Base-by-base conservation (phyloP, 2,797 vertebrate species). In the Ceryle rudis region DNA sequence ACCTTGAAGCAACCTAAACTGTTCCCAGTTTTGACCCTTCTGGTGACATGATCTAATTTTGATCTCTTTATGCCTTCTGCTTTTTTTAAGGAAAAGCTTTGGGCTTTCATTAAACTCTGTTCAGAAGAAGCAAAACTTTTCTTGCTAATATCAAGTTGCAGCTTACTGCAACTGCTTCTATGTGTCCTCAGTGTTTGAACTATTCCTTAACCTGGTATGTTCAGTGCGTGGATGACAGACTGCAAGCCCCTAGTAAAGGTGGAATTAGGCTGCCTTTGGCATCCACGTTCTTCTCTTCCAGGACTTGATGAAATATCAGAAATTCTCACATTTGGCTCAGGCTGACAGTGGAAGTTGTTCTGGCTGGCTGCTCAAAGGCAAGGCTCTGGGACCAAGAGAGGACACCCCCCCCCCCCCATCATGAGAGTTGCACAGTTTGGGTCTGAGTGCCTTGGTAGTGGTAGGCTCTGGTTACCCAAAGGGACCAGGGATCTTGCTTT, bases 401-500 rank as follows among this genome's bases (percentile, higher is more conserved):
- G n/a, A 31, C 18, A 10, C 37, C 37, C 37, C 37, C 37, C 1
- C 0, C 3, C 10, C 58, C 2, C 52, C 17, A 25, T 8, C 49
- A n/a, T 0, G 0, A 42, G 33, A 0, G 0, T 8, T n/a, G 11
- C 1, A 5, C 31, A 31, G 9, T 2, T 73, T 70, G 12, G 2
- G 1, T 61, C 33, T 28, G 44, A 71, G 46, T 33, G 35, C 11
- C 39, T 58, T 1, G 2, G 85, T 42, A 58, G 23, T 5, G 7
- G 35, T 44, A 49, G 9, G 20, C 52, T 82, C 81, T 85, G 47
- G 5, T 74, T 78, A 25, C 33, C 11, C 2, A 1, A 10, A 73
- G 25, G 20, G 57, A 35, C 49, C 4, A 9, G 82, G 21, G 61
- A n/a, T 46, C 26, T 52, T 14, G 9, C 25, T 64, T 31, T 57